Conservation (phyloP, 2,888 invertebrate genomes). For the Taphrorychus bicolor region DNA sequence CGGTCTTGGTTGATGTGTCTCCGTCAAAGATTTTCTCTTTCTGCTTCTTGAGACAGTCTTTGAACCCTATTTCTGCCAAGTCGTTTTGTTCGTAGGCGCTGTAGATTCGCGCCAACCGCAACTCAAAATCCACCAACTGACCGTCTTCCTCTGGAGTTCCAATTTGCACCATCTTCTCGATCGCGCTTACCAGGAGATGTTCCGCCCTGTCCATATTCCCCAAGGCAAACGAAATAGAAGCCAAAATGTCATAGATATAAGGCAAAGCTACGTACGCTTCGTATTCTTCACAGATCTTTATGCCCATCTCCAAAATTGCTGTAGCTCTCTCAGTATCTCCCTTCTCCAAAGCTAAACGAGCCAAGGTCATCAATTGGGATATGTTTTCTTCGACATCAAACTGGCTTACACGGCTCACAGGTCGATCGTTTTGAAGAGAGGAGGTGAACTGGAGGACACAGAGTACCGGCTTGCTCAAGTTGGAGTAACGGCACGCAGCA, state of each 20-base stretch:
- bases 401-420: constrained; percentile 28
- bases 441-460: constrained; percentile 22
- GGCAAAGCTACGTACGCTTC: constrained; percentile 55
- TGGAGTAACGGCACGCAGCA: neutral
- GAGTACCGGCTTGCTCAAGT: constrained; percentile 24
- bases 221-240: constrained; percentile 57
- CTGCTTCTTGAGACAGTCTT: constrained; percentile 57
- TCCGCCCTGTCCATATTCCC: constrained; percentile 59
- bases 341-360: constrained; percentile 54
- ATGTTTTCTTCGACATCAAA: constrained; percentile 56
- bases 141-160: constrained; percentile 55
- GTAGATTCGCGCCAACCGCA: constrained; percentile 60
- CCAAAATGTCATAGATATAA: constrained; percentile 59
- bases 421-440: constrained; percentile 9
- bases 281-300: constrained; percentile 58
- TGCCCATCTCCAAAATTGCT: constrained; percentile 56
- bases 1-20: constrained; percentile 57
- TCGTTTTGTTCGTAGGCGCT: constrained; percentile 54
- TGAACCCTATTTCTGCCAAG: constrained; percentile 60
- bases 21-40: constrained; percentile 56
- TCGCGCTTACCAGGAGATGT: constrained; percentile 53
- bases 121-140: constrained; percentile 58
- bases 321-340: constrained; percentile 57
- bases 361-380: constrained; percentile 55
- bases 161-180: constrained; percentile 57